These are phyloP conservation scores for Phodopus roborovskii DNA, from an alignment of 2,113 vertebrate genomes.

Conservation along the genomic window DNA sequence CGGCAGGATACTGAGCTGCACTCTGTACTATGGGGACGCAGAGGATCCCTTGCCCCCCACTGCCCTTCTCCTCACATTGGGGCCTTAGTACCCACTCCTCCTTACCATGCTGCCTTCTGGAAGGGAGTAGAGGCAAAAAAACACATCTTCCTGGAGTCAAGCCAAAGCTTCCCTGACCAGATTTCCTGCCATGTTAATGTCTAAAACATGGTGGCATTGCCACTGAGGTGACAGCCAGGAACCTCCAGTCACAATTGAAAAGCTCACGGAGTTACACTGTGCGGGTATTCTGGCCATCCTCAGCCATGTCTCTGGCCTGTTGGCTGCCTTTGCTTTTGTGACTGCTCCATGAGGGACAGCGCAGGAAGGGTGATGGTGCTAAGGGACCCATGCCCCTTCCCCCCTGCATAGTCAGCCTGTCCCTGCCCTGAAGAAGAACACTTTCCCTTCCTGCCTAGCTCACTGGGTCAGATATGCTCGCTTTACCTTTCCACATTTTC, in stretches of 20 bases:
- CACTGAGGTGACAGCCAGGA: background rate
- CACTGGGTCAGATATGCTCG: too few relatives aligned
- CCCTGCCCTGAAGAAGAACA: background rate
- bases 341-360: background rate
- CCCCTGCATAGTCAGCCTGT: background rate
- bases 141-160: background rate
- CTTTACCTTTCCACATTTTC: background rate
- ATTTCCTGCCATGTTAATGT: background rate
- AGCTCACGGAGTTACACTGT: background rate
- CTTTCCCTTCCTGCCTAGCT: background rate
- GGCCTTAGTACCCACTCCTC: background rate
- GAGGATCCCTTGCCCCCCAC: too few relatives aligned
- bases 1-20: background rate
- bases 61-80: too few relatives aligned
- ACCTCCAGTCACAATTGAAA: background rate
- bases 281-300: fast-evolving
- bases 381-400: background rate
- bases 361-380: background rate
- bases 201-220: background rate
- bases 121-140: fast-evolving
- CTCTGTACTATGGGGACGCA: too few relatives aligned
- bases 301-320: fast-evolving
- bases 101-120: background rate
- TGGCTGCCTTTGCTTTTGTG: fast-evolving
- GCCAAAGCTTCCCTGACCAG: background rate